Conservation (phyloP, 2,888 invertebrate species). For the Synergus japonicus region DNA sequence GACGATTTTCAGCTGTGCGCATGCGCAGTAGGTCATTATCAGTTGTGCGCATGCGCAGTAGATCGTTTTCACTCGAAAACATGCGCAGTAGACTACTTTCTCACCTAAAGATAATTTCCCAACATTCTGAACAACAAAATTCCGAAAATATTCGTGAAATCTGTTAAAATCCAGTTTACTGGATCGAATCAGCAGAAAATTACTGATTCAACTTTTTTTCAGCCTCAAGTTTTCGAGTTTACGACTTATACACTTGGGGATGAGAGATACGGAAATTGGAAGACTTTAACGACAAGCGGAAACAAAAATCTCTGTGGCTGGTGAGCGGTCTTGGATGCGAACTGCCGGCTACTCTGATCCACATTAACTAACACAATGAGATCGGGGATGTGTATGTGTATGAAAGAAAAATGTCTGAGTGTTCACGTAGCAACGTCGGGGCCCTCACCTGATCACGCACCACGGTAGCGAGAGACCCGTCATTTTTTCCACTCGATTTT, state of each 20-base stretch:
- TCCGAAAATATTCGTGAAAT: neutral
- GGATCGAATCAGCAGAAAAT: neutral
- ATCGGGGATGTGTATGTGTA: conserved; percentile 37
- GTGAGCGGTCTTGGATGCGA: conserved; percentile 18
- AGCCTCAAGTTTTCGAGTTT: neutral
- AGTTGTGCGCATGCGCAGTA: neutral
- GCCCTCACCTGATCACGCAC: conserved; percentile 68
- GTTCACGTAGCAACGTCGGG: conserved; percentile 24
- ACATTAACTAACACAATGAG: conserved; percentile 45
- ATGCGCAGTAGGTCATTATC: neutral
- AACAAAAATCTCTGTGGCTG: conserved; percentile 40
- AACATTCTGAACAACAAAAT: too few relatives aligned
- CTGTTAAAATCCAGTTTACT: neutral
- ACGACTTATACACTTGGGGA: neutral
- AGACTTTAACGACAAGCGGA: conserved; percentile 40
- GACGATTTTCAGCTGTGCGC: neutral
- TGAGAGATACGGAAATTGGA: conserved; percentile 40
- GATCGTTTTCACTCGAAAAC: neutral
- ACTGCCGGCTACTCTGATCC: conserved; percentile 47
- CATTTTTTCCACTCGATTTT: conserved; percentile 71
- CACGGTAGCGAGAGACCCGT: conserved; percentile 73
- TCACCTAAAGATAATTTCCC: neutral
- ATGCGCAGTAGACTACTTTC: neutral
- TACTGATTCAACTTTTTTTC: neutral
- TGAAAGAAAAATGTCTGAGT: conserved; percentile 44